Conservation (phyloP, 2,113 vertebrate genomes). For the Nycticryphes semicollaris region DNA sequence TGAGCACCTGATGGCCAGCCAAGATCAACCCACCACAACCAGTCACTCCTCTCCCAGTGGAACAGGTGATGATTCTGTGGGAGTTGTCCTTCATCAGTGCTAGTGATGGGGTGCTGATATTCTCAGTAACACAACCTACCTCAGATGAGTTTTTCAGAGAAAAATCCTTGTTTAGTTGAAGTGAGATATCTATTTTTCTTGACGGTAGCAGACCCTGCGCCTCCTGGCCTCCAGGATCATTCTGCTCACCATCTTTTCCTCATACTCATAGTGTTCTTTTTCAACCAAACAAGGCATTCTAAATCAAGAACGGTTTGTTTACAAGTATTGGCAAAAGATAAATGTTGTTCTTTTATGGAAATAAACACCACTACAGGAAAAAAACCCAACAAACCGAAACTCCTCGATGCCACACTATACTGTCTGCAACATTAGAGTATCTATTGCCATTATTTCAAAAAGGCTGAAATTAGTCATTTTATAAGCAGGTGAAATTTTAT, state of each 20-base stretch:
- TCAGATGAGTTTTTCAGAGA: background rate
- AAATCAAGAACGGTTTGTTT: background rate
- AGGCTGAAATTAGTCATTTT: conserved; percentile 8
- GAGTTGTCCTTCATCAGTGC: background rate
- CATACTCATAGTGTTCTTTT: background rate
- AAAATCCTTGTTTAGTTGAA: background rate
- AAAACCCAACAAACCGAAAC: background rate
- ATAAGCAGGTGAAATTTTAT: conserved; percentile 33
- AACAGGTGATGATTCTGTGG: background rate
- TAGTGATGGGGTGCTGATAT: background rate
- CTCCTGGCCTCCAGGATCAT: background rate
- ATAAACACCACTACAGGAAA: background rate
- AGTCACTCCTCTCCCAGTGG: background rate
- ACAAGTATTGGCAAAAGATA: background rate
- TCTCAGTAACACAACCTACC: background rate
- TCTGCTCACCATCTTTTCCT: background rate
- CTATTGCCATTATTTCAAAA: background rate
- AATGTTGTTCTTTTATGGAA: background rate
- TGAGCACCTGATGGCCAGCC: background rate
- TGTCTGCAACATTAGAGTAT: background rate
- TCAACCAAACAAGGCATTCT: background rate
- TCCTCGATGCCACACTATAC: background rate
- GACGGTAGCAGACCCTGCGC: background rate
- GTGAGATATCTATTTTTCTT: background rate
- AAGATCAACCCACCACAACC: background rate